Percentiles rank a stretch among this genome's conserved stretches.
Evolutionary conservation across 2,797 vertebrate species (phyloP).

Genomic region (Xenopus petersii): DNA sequence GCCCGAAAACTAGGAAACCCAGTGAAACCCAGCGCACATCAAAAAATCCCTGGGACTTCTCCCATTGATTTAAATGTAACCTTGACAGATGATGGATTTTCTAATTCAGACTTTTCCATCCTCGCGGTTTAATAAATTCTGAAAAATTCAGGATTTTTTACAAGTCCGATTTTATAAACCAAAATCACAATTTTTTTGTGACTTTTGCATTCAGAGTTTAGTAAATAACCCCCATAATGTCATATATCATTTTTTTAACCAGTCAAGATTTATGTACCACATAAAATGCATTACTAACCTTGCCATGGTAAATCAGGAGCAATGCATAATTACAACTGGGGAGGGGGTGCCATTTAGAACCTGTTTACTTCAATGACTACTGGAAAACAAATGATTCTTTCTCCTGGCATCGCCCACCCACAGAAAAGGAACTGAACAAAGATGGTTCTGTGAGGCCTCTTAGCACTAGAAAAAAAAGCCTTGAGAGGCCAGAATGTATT

Average conservation of each 20-base stretch:
- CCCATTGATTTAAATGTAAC: too few relatives aligned
- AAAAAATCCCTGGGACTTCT: too few relatives aligned
- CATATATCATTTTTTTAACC: constrained; percentile 45
- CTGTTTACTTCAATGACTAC: constrained; percentile 77
- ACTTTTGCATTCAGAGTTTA: too few relatives aligned
- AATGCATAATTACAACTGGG: constrained; percentile 70
- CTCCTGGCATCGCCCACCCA: constrained; percentile 81
- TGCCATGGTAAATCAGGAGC: constrained; percentile 55
- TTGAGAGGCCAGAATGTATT: constrained; percentile 75
- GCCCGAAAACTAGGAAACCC: too few relatives aligned
- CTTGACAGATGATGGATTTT: too few relatives aligned
- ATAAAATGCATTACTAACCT: constrained; percentile 56
- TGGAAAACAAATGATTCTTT: constrained; percentile 85
- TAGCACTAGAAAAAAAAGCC: constrained; percentile 63
- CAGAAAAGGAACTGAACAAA: constrained; percentile 84
- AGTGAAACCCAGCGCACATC: too few relatives aligned
- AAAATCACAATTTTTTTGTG: too few relatives aligned
- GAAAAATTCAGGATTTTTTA: too few relatives aligned
- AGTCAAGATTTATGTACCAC: constrained; percentile 50
- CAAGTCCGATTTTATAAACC: too few relatives aligned
- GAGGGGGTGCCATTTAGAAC: constrained; percentile 64
- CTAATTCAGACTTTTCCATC: too few relatives aligned
- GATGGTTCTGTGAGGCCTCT: constrained; percentile 78
- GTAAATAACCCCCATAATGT: too few relatives aligned
- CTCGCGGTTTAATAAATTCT: too few relatives aligned